A percentile compares a stretch with the other conserved stretches of the same genome.
Evolutionary conservation across 92 coral and sea anemone genomes (phyloP).

Genomic region (Porites evermanni): DNA sequence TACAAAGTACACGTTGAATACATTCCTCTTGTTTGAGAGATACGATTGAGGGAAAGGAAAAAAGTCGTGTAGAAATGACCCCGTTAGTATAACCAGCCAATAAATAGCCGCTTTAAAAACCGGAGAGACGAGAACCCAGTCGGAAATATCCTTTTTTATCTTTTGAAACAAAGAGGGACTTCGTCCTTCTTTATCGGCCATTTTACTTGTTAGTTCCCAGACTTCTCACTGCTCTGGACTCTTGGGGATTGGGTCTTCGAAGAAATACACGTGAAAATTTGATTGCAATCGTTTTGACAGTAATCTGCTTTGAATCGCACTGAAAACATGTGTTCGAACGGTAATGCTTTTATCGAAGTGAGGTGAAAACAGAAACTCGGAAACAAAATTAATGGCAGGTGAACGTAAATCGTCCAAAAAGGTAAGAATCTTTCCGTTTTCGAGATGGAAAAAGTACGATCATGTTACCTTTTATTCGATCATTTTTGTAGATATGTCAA

Average conservation of each 20-base stretch:
- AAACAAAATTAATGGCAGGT: neutral
- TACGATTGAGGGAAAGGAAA: constrained; percentile 79
- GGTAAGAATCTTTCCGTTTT: neutral
- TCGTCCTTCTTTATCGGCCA: constrained; percentile 3
- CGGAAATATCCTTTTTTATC: constrained; percentile 9
- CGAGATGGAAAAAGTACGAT: too few species aligned
- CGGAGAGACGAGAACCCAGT: constrained; percentile 33
- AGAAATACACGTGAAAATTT: too few species aligned
- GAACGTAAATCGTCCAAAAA: neutral
- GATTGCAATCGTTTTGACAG: too few species aligned
- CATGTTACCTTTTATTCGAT: too few species aligned
- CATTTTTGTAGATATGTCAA: too few species aligned
- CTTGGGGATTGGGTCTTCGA: too few species aligned
- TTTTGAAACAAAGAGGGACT: neutral
- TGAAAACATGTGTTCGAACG: neutral
- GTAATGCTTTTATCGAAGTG: neutral
- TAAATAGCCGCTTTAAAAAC: constrained; percentile 69
- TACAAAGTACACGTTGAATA: constrained; percentile 88
- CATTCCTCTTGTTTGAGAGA: constrained; percentile 79
- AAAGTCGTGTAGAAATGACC: constrained; percentile 83
- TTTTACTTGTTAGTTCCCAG: constrained; percentile 14
- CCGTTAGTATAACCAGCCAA: constrained; percentile 85
- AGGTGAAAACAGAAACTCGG: neutral
- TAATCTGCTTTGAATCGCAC: too few species aligned
- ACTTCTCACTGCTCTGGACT: too few species aligned